Percentiles rank a stretch among this genome's conserved stretches.
These are phyloP conservation scores for Samia ricini DNA, from an alignment of 1,140 invertebrate genomes.

Conservation along the genomic window DNA sequence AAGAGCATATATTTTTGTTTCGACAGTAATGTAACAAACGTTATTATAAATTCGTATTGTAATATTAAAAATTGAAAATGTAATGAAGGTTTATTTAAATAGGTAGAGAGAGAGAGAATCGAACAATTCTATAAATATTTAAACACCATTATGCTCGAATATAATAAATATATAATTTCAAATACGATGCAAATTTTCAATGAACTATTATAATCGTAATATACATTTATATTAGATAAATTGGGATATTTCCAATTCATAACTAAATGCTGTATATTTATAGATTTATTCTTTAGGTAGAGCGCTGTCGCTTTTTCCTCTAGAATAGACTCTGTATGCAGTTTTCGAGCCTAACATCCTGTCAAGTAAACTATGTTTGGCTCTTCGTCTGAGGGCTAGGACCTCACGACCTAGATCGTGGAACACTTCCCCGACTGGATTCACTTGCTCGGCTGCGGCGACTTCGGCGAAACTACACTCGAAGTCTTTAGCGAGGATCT, in stretches of 20 bases:
- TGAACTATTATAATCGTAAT: not conserved
- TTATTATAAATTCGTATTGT: not conserved
- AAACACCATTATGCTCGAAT: not conserved
- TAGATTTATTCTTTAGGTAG: constrained; percentile 86
- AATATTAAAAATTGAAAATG: not conserved
- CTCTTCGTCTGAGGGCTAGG: constrained; percentile 85
- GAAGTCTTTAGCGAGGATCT: constrained; percentile 91
- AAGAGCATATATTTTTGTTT: not conserved
- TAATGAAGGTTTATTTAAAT: not conserved
- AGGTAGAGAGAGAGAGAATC: not conserved
- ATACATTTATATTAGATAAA: not conserved
- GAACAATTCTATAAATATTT: not conserved
- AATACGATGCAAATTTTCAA: not conserved
- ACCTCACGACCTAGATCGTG: constrained; percentile 91
- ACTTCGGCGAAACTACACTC: constrained; percentile 93
- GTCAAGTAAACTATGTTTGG: constrained; percentile 89
- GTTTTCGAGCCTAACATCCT: constrained; percentile 88
- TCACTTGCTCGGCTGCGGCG: constrained; percentile 92
- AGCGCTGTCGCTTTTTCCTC: constrained; percentile 91
- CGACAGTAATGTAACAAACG: not conserved
- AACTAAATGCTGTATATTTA: constrained; percentile 3
- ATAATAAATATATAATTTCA: not conserved
- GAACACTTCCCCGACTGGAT: constrained; percentile 89
- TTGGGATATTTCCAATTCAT: not conserved
- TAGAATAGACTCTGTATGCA: constrained; percentile 84